Conservation (phyloP, 2,113 vertebrate species). For the Myotis lucifugus region DNA sequence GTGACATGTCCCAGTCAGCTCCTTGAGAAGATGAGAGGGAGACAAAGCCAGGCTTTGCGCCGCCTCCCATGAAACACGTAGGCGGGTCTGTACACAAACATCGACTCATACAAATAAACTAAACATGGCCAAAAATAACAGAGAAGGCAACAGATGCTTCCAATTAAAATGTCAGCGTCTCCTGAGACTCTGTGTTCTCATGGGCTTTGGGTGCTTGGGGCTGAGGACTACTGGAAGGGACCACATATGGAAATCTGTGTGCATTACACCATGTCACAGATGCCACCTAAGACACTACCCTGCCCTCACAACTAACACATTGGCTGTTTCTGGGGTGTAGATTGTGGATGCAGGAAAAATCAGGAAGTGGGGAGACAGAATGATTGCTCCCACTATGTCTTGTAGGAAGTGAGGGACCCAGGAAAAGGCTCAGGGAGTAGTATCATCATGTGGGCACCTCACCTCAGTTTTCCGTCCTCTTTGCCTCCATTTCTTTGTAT, state of each 20-base stretch:
- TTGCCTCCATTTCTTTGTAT: neutral
- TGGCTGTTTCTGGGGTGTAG: conserved; percentile 61
- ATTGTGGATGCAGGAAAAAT: neutral
- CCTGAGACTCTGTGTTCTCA: conserved; percentile 67
- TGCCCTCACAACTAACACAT: conserved; percentile 74
- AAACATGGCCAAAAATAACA: conserved; percentile 80
- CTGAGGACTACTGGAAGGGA: conserved; percentile 60
- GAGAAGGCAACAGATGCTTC: conserved; percentile 79
- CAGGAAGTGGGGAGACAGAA: conserved; percentile 48
- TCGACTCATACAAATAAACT: conserved; percentile 74
- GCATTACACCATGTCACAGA: conserved; percentile 68
- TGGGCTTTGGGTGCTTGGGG: conserved; percentile 67
- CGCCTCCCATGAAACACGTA: conserved; percentile 53
- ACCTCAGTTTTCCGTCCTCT: neutral
- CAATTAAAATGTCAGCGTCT: conserved; percentile 79
- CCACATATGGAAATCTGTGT: conserved; percentile 77
- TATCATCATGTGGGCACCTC: neutral
- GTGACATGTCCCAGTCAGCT: neutral
- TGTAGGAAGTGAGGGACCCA: neutral
- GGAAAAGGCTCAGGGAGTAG: neutral
- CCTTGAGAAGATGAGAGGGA: conserved; percentile 42
- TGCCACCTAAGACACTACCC: conserved; percentile 67
- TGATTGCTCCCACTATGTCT: neutral
- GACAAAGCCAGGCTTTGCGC: neutral
- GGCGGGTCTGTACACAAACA: conserved; percentile 78